These are phyloP conservation scores for Meteorus sp. DNA, from an alignment of 1,140 invertebrate species.

Conservation along the genomic window DNA sequence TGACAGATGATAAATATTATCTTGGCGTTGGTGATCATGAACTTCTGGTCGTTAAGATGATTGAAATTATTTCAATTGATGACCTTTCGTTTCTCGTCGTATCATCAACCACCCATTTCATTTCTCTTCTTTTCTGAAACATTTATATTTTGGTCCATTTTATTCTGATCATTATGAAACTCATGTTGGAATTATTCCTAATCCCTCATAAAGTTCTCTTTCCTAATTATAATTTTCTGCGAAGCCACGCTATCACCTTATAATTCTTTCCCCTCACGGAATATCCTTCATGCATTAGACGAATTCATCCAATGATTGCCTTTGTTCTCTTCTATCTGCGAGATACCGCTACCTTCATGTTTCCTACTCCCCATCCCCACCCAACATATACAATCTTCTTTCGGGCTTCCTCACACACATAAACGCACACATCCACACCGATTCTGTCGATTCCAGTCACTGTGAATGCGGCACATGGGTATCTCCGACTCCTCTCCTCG, in stretches of 20 bases:
- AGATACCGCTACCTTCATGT: not conserved
- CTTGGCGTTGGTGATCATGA: no score
- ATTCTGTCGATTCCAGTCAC: constrained; percentile 22
- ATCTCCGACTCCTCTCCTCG: constrained; percentile 23
- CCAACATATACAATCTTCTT: constrained; percentile 7
- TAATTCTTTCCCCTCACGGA: constrained; percentile 1
- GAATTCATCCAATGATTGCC: no score
- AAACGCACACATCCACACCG: not conserved
- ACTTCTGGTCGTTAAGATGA: no score
- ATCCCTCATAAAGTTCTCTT: not conserved
- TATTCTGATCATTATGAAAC: no score
- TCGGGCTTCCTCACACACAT: constrained; percentile 1
- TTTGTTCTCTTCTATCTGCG: constrained; percentile 4
- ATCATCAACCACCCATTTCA: no score
- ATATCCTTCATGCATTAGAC: no score
- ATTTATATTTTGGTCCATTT: no score
- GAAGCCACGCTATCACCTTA: not conserved
- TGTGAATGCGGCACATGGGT: constrained; percentile 17
- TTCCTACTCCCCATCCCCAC: constrained; percentile 21
- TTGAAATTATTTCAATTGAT: no score
- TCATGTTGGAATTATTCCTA: no score
- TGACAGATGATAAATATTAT: no score
- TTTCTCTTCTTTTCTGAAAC: no score
- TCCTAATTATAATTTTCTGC: not conserved
- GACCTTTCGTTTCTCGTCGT: no score